phyloP scores from a whole-genome alignment of 2,113 vertebrate genomes.

The Noctilio leporinus region DNA sequence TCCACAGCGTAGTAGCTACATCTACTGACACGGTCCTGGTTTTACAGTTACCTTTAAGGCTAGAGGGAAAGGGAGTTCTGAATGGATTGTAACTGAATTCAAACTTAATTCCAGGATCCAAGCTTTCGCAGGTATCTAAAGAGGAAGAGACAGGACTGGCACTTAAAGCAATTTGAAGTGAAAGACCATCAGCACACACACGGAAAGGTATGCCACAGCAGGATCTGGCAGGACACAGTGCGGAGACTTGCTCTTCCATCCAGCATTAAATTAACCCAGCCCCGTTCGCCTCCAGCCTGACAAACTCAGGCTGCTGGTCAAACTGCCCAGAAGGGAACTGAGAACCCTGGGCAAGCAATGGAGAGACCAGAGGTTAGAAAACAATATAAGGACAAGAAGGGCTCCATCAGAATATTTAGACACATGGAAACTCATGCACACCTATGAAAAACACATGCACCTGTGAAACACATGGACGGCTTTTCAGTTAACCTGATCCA shows the following conservation, averaged over 20 bases:
- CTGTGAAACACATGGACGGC: background rate
- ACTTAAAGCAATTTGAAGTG: background rate
- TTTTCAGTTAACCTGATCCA: background rate
- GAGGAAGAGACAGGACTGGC: background rate
- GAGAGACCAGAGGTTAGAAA: background rate
- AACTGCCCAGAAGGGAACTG: background rate
- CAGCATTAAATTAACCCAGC: background rate
- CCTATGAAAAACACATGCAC: background rate
- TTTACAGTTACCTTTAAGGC: background rate
- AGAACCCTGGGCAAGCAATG: background rate
- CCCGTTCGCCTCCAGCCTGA: background rate
- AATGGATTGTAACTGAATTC: background rate
- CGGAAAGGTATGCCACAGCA: background rate
- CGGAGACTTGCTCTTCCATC: background rate
- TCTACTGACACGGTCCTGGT: background rate
- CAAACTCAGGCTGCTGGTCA: background rate
- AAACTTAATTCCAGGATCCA: background rate
- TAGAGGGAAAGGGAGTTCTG: background rate
- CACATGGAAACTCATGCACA: background rate
- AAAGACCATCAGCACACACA: background rate
- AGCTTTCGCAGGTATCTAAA: background rate
- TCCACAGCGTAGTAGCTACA: accelerated
- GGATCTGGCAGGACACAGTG: background rate
- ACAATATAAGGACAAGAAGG: background rate
- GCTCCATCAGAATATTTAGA: background rate